Conservation (phyloP, 2,797 vertebrate species). For the Enteromius afrohamiltoni region DNA sequence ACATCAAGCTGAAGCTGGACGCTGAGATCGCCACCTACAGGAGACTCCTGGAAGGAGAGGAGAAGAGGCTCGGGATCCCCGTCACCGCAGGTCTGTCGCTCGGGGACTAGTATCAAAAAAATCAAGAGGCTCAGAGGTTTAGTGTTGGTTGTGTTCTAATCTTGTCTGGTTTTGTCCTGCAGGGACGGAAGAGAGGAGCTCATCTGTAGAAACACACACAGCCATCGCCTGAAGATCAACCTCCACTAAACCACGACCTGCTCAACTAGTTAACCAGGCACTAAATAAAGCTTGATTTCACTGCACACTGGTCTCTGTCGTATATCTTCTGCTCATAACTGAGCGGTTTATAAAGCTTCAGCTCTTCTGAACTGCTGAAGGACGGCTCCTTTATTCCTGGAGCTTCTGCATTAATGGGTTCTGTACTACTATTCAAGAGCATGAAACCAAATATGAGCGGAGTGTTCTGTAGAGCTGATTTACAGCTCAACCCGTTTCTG, state of each 20-base stretch:
- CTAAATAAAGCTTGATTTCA: slow-evolving; percentile 80
- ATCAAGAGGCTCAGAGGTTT: too few relatives aligned
- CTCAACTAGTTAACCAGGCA: slow-evolving; percentile 45
- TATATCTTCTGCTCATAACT: not conserved
- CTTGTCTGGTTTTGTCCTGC: not conserved
- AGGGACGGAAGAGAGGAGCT: slow-evolving; percentile 47
- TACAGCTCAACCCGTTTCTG: not conserved
- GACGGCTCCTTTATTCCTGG: not conserved
- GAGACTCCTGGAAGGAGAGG: slow-evolving; percentile 84
- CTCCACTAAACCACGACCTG: slow-evolving; percentile 6
- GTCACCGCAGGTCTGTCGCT: slow-evolving; percentile 57
- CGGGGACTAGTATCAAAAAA: too few relatives aligned
- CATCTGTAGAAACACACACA: slow-evolving; percentile 52
- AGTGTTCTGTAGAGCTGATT: not conserved
- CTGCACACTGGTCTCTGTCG: slow-evolving; percentile 56
- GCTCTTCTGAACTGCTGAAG: not conserved
- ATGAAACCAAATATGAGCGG: not conserved
- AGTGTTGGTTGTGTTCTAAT: not conserved
- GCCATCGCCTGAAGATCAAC: slow-evolving; percentile 30
- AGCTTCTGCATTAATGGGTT: too few relatives aligned
- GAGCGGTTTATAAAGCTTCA: not conserved
- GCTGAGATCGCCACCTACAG: slow-evolving; percentile 85
- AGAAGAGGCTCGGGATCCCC: slow-evolving; percentile 79
- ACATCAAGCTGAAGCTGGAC: slow-evolving; percentile 80
- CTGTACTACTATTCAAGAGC: not conserved